Conservation (phyloP, 2,888 invertebrate genomes). For the Zygaena filipendulae region DNA sequence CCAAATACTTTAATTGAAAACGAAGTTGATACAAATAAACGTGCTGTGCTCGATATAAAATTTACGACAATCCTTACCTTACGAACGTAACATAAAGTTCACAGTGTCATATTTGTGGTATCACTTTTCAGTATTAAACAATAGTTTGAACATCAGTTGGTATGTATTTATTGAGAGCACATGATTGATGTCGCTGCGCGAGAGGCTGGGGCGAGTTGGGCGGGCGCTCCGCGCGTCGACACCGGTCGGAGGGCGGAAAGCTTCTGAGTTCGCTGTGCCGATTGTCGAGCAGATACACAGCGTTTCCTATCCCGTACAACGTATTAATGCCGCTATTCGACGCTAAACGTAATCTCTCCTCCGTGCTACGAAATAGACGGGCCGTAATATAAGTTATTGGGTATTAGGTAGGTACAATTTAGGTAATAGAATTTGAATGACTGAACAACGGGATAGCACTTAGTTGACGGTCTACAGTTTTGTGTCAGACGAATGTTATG, state of each 20-base stretch:
- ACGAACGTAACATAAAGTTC: conserved; percentile 18
- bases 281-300: too few relatives aligned
- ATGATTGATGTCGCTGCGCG: conserved; percentile 19
- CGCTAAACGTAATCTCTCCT: too few relatives aligned
- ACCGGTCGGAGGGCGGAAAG: conserved; percentile 29
- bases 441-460: too few relatives aligned
- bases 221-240: conserved; percentile 26
- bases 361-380: too few relatives aligned
- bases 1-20: conserved; percentile 27
- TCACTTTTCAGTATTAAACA: too few relatives aligned
- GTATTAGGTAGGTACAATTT: too few relatives aligned
- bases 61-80: conserved; percentile 14
- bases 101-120: conserved; percentile 16
- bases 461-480: too few relatives aligned
- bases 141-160: conserved; percentile 20
- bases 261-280: conserved; percentile 23
- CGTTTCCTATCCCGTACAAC: conserved; percentile 1
- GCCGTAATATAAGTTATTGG: too few relatives aligned
- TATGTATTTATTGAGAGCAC: conserved; percentile 24
- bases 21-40: neutral
- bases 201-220: conserved; percentile 17
- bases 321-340: conserved; percentile 2
- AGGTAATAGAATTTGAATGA: too few relatives aligned
- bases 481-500: too few relatives aligned
- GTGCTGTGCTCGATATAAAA: neutral